These are phyloP conservation scores for Piscicola geometra DNA, from an alignment of 2,888 invertebrate genomes.

Conservation along the genomic window DNA sequence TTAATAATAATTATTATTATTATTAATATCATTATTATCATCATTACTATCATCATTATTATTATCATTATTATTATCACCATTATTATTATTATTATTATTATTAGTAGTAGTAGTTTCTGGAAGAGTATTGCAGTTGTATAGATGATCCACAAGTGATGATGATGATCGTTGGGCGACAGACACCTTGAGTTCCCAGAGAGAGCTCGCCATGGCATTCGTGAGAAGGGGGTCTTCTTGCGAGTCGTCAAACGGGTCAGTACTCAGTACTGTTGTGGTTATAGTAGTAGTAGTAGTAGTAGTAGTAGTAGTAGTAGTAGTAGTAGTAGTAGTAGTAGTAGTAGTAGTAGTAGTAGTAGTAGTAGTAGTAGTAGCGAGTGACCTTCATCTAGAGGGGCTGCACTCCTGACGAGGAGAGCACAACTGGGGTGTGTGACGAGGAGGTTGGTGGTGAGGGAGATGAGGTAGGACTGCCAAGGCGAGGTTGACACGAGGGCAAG, in stretches of 20 bases:
- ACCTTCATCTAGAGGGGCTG: slow-evolving; percentile 39
- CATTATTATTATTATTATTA: not conserved
- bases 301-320: not conserved
- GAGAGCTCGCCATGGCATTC: slow-evolving; percentile 77
- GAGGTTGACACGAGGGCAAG: slow-evolving; percentile 74
- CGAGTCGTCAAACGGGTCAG: slow-evolving; percentile 79
- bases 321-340: not conserved
- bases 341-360: not conserved
- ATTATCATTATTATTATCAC: too few species aligned
- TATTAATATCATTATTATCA: too few species aligned
- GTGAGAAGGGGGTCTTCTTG: slow-evolving; percentile 74
- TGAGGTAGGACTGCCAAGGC: slow-evolving; percentile 46
- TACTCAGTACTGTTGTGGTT: slow-evolving; percentile 41
- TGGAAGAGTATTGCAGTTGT: too few species aligned
- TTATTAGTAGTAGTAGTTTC: too few species aligned
- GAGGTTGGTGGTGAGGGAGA: slow-evolving; percentile 74
- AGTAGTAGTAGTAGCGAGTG: too few species aligned
- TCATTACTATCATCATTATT: too few species aligned
- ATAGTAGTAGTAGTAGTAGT: too few species aligned
- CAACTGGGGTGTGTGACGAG: slow-evolving; percentile 71
- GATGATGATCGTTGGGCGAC: too few species aligned
- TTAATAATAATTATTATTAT: too few species aligned
- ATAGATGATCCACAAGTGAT: too few species aligned
- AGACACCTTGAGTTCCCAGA: slow-evolving; percentile 76
- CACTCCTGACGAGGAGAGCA: slow-evolving; percentile 48